Evolutionary conservation across 2,888 invertebrate species (phyloP).

Genomic region (Serrognathus titanus): DNA sequence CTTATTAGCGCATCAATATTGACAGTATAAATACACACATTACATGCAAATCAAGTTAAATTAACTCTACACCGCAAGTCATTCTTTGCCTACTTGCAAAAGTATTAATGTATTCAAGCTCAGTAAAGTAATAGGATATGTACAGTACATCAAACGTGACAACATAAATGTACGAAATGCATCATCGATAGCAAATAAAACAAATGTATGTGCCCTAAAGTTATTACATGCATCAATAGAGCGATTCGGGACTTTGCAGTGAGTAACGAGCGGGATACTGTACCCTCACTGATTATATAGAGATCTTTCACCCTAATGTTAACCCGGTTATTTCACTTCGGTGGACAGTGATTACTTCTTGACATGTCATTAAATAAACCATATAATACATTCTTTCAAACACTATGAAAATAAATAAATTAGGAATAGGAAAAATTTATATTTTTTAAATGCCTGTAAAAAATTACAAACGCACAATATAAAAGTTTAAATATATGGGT

Average conservation of each 20-base stretch:
- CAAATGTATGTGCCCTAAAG: constrained; percentile 14
- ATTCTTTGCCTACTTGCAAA: neutral
- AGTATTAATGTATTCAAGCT: neutral
- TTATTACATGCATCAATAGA: constrained; percentile 41
- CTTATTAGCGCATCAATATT: too few species aligned
- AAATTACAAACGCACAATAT: too few species aligned
- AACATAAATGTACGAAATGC: neutral
- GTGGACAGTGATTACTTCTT: constrained; percentile 8
- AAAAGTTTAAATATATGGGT: too few species aligned
- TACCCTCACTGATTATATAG: constrained; percentile 8
- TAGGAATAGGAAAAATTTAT: too few species aligned
- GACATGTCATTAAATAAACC: neutral
- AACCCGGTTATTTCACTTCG: constrained; percentile 7
- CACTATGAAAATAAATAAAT: too few species aligned
- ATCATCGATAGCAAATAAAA: neutral
- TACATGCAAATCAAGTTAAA: too few species aligned
- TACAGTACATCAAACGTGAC: neutral
- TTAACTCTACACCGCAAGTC: too few species aligned
- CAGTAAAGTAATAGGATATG: neutral
- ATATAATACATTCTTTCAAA: too few species aligned
- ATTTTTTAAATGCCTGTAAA: too few species aligned
- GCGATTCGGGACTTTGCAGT: constrained; percentile 23
- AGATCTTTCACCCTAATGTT: constrained; percentile 8
- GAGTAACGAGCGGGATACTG: neutral
- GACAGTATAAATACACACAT: too few species aligned